Conservation (phyloP, 2,797 vertebrate species). For the Mionectes olivaceus region DNA sequence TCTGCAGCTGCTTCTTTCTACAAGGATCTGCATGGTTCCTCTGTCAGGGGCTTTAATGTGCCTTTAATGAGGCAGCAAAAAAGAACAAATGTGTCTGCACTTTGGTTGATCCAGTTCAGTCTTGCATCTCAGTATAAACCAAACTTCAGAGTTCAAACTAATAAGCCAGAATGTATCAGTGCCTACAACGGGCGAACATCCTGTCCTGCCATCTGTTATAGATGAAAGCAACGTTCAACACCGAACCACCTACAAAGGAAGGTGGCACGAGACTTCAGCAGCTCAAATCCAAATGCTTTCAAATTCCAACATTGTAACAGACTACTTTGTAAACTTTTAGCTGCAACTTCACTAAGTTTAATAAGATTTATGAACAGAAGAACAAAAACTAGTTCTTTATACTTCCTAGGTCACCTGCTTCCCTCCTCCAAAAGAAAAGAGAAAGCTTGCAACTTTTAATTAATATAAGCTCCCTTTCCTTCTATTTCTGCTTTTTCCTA, state of each 20-base stretch:
- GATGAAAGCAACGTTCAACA: not conserved
- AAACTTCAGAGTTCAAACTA: not conserved
- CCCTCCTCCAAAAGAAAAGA: not conserved
- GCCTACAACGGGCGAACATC: not conserved
- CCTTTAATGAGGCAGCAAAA: conserved; percentile 12
- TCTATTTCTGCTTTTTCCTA: not conserved
- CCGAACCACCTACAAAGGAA: not conserved
- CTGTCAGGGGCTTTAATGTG: not conserved
- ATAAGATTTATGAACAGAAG: not conserved
- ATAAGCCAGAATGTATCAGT: not conserved
- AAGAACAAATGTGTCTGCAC: not conserved
- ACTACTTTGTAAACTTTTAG: not conserved
- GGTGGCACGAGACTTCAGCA: accelerated
- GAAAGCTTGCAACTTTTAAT: not conserved
- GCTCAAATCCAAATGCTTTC: not conserved
- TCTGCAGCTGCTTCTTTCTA: conserved; percentile 21
- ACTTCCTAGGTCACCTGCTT: not conserved
- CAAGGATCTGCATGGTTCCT: not conserved
- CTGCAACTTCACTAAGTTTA: not conserved
- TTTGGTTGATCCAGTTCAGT: not conserved
- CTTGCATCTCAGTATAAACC: not conserved
- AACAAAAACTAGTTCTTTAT: not conserved
- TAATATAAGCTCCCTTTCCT: not conserved
- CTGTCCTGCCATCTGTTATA: not conserved
- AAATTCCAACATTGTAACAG: not conserved